These are phyloP conservation scores for Hoplias malabaricus DNA, from an alignment of 2,113 vertebrate species.

Conservation along the genomic window DNA sequence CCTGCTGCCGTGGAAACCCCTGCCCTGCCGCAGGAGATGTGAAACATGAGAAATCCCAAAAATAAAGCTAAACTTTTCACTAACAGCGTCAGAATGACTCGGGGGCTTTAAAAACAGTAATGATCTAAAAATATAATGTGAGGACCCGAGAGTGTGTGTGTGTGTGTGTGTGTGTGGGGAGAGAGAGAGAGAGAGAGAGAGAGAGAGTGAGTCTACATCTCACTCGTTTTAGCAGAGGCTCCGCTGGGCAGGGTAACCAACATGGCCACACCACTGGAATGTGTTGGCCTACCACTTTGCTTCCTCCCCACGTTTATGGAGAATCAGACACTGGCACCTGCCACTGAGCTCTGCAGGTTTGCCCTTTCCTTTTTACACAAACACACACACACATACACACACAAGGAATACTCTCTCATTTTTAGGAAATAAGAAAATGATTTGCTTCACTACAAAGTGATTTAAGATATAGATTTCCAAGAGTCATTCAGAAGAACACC, in stretches of 20 bases:
- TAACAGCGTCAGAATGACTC: constrained; percentile 61
- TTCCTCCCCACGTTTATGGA: constrained; percentile 70
- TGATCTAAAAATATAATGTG: constrained; percentile 73
- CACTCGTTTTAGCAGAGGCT: constrained; percentile 51
- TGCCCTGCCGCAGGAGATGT: constrained; percentile 28
- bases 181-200: constrained; percentile 28
- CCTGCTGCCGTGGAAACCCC: constrained; percentile 39
- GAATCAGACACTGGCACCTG: constrained; percentile 69
- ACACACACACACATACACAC: not conserved
- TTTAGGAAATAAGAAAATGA: too few species aligned
- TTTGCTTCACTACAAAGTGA: too few species aligned
- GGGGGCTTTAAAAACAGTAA: constrained; percentile 70
- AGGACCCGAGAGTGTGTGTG: constrained; percentile 50
- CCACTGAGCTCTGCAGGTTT: constrained; percentile 42
- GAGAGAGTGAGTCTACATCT: constrained; percentile 66
- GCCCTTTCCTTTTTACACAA: not conserved
- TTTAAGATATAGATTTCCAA: too few species aligned
- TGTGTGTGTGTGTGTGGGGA: constrained; percentile 3
- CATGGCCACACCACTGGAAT: constrained; percentile 68
- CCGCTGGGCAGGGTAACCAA: constrained; percentile 62
- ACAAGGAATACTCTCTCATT: not conserved
- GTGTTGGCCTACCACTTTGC: constrained; percentile 65
- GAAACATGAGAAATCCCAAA: constrained; percentile 54
- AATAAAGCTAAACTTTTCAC: constrained; percentile 72
- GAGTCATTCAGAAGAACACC: too few species aligned